A percentile compares a stretch with the other conserved stretches of the same genome.
These are phyloP conservation scores for Sphyrna mokarran DNA, from an alignment of 2,113 vertebrate species.

Conservation along the genomic window DNA sequence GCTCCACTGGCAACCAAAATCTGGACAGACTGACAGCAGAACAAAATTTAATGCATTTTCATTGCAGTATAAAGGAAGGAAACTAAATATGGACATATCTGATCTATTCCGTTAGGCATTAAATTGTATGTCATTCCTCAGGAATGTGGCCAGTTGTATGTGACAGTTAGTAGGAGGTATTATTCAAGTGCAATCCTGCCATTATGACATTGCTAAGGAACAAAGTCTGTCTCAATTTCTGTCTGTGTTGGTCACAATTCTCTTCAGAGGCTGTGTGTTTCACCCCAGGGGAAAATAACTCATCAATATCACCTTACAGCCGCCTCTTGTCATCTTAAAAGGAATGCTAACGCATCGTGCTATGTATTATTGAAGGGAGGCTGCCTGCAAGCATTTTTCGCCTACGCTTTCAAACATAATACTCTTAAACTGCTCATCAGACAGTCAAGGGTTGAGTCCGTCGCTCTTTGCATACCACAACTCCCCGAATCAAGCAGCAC, in stretches of 20 bases:
- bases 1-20: background rate
- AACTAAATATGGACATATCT: background rate
- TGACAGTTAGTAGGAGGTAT: constrained; percentile 29
- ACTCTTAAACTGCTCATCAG: constrained; percentile 35
- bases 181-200: background rate
- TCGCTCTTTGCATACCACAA: background rate
- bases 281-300: constrained; percentile 25
- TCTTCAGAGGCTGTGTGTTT: constrained; percentile 22
- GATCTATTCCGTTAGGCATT: constrained; percentile 6
- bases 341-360: background rate
- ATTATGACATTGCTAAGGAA: background rate
- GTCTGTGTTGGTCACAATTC: constrained; percentile 26
- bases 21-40: background rate
- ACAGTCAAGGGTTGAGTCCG: background rate
- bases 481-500: background rate
- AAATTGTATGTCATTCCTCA: constrained; percentile 14
- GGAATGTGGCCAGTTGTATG: constrained; percentile 27
- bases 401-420: constrained; percentile 16
- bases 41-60: constrained; percentile 18
- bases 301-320: constrained; percentile 34
- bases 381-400: constrained; percentile 29
- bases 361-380: constrained; percentile 23
- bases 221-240: constrained; percentile 23
- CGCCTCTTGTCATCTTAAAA: constrained; percentile 33
- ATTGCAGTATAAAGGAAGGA: background rate